Base-by-base conservation (phyloP, 1,140 invertebrate species). In the Aplysia californica region DNA sequence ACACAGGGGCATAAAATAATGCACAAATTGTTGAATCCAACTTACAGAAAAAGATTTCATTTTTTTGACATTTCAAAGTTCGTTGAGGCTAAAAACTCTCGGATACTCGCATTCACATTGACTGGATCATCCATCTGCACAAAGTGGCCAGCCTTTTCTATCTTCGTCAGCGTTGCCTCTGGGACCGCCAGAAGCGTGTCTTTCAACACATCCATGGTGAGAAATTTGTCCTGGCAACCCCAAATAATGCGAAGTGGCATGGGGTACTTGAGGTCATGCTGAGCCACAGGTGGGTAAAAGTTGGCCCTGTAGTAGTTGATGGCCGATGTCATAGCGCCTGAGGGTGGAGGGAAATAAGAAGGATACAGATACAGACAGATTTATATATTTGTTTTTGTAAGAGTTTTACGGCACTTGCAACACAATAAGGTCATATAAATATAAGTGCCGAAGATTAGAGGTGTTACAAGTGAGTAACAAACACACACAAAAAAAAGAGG, bases 41-140 rank as follows among this genome's bases (percentile, higher is more conserved):
- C n/a, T 50, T 50, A 15, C n/a, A 50, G n/a, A n/a, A n/a, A 10
- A 50, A 50, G 10, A 15, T 50, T 15, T 15, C n/a, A 44, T 68
- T 26, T 44, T 26, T 68, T 39, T 41, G 66, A 41, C 23, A 41
- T 26, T 0, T 68, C 31, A 41, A 44, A 68, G 10, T 29, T 26
- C 26, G 66, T 68, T 4, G 35, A n/a, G 6, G 21, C 38, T 31
- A 95, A 96, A 95, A 80, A 94, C 93, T 89, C 94, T 55, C 56
- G 31, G 3, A 73, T 73, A 20, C 31, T 59, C 35, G 23, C 21
- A 61, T 31, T 29, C 2, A 73, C 70, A 39, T 73, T 73, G 20
- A 39, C 56, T 36, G 70, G 70, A 33, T 73, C 18, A 29, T 73
- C 70, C 50, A 73, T 73, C 56, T 73, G 70, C 3, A 73, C 70